Evolutionary conservation across 2,113 vertebrate genomes (phyloP), one percentile per base, ranked within the genome.

Genomic region (Thomomys bottae): DNA sequence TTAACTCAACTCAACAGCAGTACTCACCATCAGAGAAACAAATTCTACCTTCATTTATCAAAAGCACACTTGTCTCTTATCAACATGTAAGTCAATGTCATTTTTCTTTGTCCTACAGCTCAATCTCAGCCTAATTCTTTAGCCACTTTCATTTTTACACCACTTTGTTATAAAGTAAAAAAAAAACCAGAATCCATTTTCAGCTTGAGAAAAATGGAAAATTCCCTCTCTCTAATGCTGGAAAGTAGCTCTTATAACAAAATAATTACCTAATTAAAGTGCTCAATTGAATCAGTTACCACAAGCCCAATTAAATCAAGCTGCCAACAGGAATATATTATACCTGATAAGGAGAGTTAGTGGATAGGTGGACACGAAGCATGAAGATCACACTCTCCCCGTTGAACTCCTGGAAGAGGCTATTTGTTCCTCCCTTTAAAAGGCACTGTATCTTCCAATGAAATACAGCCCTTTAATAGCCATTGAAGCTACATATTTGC

Each of bases 231-330:
- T 90, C 85, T 91, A 24, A 36, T 38, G 40, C 54, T 94, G 38
- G 87, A 95, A 88, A 95, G 82, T 40, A 75, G 67, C 85, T 94
- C 93, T 91, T 96, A 88, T 94, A 95, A 96, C 89, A 96, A 96
- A 96, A 96, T 96, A 96, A 96, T 96, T 95, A 88, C 95, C 93
- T 95, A 96, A 96, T 96, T 96, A 96, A 96, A 95, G 94, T 94
- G 76, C 79, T 96, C 91, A 91, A 78, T 95, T 96, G 94, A 96
- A 91, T 95, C 93, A 91, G 94, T 94, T 96, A 93, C 94, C 93
- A 92, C 82, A 95, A 96, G 87, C 93, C 72, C 95, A 96, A 96
- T 96, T 97, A 97, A 95, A 95, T 96, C 94, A 94, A 94, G 90
- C 91, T 95, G 93, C 92, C 93, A 91, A 84, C 78, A 89, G 83